A percentile compares a stretch with the other conserved stretches of the same genome.
Conservation (phyloP, 2,113 vertebrate genomes). For the Myrmecobius fasciatus region DNA sequence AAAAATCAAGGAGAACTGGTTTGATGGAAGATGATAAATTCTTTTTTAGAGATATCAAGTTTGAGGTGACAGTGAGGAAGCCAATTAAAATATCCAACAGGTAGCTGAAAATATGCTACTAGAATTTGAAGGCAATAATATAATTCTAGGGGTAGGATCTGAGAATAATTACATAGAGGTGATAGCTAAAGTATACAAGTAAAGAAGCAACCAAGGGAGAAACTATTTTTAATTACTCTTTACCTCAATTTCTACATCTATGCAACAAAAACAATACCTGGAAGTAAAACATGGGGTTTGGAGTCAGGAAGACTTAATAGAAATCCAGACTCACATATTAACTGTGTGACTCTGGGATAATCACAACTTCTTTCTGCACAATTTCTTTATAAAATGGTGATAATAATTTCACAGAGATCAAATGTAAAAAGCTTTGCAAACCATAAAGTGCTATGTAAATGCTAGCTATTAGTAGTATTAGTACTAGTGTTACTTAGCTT, state of each 20-base stretch:
- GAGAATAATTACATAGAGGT: background rate
- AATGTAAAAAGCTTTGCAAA: background rate
- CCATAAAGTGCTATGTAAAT: background rate
- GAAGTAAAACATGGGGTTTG: background rate
- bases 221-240: background rate
- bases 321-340: background rate
- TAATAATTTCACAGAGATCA: background rate
- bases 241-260: background rate
- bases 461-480: background rate
- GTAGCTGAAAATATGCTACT: background rate
- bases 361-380: background rate
- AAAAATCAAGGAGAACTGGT: background rate
- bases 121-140: background rate
- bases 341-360: background rate
- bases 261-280: background rate
- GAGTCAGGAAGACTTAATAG: background rate
- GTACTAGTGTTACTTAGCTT: background rate
- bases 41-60: background rate
- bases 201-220: background rate
- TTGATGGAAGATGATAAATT: background rate
- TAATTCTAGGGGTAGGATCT: background rate
- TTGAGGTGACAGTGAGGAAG: background rate
- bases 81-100: accelerated
- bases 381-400: background rate
- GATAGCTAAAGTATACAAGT: background rate